These are phyloP conservation scores for Synanthedon tipuliformis DNA, from an alignment of 2,888 invertebrate genomes.

Conservation along the genomic window DNA sequence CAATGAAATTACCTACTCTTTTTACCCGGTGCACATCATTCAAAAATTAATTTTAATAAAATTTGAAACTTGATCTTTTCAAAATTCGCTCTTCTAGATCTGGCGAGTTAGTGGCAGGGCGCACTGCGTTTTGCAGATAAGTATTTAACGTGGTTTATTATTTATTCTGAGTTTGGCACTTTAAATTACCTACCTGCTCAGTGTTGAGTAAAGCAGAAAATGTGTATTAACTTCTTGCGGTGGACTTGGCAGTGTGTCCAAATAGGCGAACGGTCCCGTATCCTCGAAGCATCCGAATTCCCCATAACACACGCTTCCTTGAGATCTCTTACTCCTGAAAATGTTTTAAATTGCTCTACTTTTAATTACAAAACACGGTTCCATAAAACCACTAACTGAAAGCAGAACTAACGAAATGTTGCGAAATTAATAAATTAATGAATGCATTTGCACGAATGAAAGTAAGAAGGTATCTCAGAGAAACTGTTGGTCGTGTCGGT, in stretches of 20 bases:
- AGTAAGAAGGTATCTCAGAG: slow-evolving; percentile 16
- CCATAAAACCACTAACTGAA: slow-evolving; percentile 7
- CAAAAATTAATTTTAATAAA: too few species aligned
- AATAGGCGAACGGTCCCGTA: slow-evolving; percentile 88
- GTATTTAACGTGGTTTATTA: not conserved
- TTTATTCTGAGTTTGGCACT: slow-evolving; percentile 1
- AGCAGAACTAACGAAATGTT: slow-evolving; percentile 15
- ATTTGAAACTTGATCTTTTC: too few species aligned
- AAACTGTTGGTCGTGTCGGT: slow-evolving; percentile 15
- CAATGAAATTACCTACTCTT: too few species aligned
- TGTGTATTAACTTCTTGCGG: slow-evolving; percentile 90
- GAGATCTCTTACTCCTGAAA: slow-evolving; percentile 78
- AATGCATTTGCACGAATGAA: slow-evolving; percentile 34
- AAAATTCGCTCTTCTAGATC: too few species aligned
- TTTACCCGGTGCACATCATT: too few species aligned
- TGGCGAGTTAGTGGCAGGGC: too few species aligned
- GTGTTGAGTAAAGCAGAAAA: slow-evolving; percentile 80
- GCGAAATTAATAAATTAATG: slow-evolving; percentile 35
- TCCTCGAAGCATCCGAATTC: slow-evolving; percentile 94
- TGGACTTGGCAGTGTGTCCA: slow-evolving; percentile 88
- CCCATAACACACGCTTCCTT: slow-evolving; percentile 86
- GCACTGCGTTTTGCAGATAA: too few species aligned
- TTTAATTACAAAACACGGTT: slow-evolving; percentile 3
- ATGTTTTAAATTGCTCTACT: too few species aligned
- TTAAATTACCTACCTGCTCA: slow-evolving; percentile 60